These are phyloP conservation scores for Dermolepida albohirtum DNA, from an alignment of 2,888 invertebrate genomes.

Conservation along the genomic window DNA sequence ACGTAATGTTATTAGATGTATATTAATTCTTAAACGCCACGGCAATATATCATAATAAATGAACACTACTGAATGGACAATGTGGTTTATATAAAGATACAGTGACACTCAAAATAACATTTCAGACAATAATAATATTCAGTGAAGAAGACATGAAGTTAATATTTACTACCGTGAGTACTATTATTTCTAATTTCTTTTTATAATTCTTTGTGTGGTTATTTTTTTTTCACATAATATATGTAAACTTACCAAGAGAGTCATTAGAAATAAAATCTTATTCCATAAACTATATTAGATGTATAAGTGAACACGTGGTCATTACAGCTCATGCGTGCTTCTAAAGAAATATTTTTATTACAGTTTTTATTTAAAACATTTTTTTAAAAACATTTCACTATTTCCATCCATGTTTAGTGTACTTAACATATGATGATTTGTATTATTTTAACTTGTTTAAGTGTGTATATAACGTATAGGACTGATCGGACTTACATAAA, in stretches of 20 bases:
- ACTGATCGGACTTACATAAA: neutral
- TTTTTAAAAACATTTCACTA: neutral
- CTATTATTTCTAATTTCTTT: conserved; percentile 1
- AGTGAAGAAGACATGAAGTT: conserved; percentile 34
- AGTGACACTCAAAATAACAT: conserved; percentile 21
- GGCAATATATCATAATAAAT: conserved; percentile 6
- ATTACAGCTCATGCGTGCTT: neutral
- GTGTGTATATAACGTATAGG: neutral
- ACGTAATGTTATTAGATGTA: conserved; percentile 1
- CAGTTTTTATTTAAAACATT: neutral
- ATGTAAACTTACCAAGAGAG: neutral
- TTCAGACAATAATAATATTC: conserved; percentile 7
- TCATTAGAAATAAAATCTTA: neutral
- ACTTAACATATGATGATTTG: too few species aligned
- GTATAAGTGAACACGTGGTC: conserved; percentile 21
- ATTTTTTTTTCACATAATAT: neutral
- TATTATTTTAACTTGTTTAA: too few species aligned
- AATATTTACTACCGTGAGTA: conserved; percentile 35
- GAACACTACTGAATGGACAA: conserved; percentile 18
- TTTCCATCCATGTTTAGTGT: too few species aligned
- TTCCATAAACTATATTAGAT: neutral
- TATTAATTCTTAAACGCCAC: neutral
- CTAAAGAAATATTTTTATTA: too few species aligned
- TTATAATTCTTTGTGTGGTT: conserved; percentile 1
- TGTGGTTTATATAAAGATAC: conserved; percentile 36